Percentiles rank a stretch among this genome's conserved stretches.
Conservation (phyloP, 2,888 invertebrate genomes). For the Parnassius apollo region DNA sequence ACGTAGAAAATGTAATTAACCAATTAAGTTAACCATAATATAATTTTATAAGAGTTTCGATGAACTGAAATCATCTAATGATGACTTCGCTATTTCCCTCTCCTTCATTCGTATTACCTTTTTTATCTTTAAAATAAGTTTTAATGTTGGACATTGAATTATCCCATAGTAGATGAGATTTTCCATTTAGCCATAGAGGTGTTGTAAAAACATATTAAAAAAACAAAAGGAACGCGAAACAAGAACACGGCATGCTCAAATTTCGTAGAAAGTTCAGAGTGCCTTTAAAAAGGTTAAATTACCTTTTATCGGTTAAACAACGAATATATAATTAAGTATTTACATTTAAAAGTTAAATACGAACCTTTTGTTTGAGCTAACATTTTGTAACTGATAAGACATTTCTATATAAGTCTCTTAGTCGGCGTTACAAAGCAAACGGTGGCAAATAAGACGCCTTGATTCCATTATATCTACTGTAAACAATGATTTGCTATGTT, state of each 20-base stretch:
- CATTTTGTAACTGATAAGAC: slow-evolving; percentile 25
- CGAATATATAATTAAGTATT: slow-evolving; percentile 6
- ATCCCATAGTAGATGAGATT: too few relatives aligned
- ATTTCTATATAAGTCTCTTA: slow-evolving; percentile 14
- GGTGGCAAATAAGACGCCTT: slow-evolving; percentile 64
- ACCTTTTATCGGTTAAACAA: slow-evolving; percentile 23
- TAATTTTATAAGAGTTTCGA: too few relatives aligned
- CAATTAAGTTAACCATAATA: too few relatives aligned
- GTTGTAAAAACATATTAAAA: neutral
- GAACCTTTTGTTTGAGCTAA: slow-evolving; percentile 20
- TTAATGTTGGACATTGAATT: too few relatives aligned
- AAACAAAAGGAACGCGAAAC: neutral
- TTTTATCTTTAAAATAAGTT: too few relatives aligned
- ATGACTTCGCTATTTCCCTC: too few relatives aligned
- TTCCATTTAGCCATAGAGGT: too few relatives aligned
- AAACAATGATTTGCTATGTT: slow-evolving; percentile 53
- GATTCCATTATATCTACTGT: slow-evolving; percentile 59
- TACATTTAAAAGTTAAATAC: slow-evolving; percentile 14
- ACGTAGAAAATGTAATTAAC: too few relatives aligned
- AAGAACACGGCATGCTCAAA: neutral
- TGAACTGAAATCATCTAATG: too few relatives aligned
- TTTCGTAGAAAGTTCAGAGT: slow-evolving; percentile 33
- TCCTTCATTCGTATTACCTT: too few relatives aligned
- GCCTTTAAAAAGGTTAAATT: slow-evolving; percentile 26
- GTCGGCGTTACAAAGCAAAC: slow-evolving; percentile 57